Evolutionary conservation across 2,888 invertebrate genomes (phyloP).

Genomic region (Epistrophella euchroma): DNA sequence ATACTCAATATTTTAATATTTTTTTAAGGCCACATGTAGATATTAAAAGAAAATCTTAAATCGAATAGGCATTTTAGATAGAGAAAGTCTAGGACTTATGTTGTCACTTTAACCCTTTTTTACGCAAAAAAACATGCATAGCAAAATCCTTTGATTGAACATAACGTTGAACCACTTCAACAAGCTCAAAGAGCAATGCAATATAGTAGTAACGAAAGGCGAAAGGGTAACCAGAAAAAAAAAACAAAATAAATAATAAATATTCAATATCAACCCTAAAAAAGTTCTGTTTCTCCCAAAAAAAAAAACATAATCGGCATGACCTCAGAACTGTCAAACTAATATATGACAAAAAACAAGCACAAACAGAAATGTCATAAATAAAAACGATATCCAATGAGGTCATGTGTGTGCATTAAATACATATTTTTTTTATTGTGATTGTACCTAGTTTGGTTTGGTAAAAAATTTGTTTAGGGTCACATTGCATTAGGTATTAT

Average conservation of each 20-base stretch:
- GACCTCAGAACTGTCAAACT: conserved; percentile 54
- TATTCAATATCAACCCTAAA: conserved; percentile 67
- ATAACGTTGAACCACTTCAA: conserved; percentile 11
- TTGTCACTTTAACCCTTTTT: conserved; percentile 24
- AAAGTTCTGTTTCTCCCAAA: conserved; percentile 38
- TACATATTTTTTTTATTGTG: conserved; percentile 37
- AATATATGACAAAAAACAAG: conserved; percentile 35
- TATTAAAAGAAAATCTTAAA: conserved; percentile 19
- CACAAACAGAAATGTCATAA: conserved; percentile 68
- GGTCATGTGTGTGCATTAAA: conserved; percentile 67
- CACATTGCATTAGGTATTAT: conserved; percentile 37
- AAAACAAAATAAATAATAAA: conserved; percentile 22
- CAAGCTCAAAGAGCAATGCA: not conserved
- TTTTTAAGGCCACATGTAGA: conserved; percentile 60
- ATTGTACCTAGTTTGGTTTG: conserved; percentile 11
- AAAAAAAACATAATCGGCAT: conserved; percentile 33
- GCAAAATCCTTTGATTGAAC: conserved; percentile 12
- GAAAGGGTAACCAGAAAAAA: conserved; percentile 39
- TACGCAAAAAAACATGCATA: not conserved
- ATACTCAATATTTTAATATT: conserved; percentile 47
- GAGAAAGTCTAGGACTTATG: not conserved
- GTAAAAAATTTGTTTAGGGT: conserved; percentile 67
- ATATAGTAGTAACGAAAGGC: not conserved
- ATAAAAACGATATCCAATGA: conserved; percentile 54
- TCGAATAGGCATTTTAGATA: not conserved